Evolutionary conservation across 2,888 invertebrate genomes (phyloP).

Genomic region (Andrena praecox): DNA sequence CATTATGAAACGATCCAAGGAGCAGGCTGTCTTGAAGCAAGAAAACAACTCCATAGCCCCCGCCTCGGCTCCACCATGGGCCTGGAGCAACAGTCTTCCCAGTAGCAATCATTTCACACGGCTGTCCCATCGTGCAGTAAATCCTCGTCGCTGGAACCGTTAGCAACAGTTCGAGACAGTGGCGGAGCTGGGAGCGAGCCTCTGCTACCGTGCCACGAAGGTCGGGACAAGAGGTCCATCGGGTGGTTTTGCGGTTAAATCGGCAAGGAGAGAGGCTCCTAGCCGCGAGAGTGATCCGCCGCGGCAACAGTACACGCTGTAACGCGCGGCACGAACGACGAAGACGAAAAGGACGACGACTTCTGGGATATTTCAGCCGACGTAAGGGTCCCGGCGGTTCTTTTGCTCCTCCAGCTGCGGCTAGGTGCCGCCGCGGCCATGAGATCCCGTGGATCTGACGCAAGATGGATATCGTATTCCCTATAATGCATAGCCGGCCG

Average conservation of each 20-base stretch:
- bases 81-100: conserved; percentile 9
- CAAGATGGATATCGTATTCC: conserved; percentile 74
- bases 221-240: conserved; percentile 51
- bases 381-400: conserved; percentile 23
- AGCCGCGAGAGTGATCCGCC: conserved; percentile 28
- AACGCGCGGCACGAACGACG: conserved; percentile 1
- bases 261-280: conserved; percentile 34
- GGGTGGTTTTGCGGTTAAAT: conserved; percentile 70
- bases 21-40: not conserved
- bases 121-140: conserved; percentile 38
- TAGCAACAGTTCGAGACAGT: conserved; percentile 47
- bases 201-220: conserved; percentile 41
- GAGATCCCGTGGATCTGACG: conserved; percentile 71
- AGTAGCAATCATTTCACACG: conserved; percentile 63
- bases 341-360: conserved; percentile 48
- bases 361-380: conserved; percentile 52
- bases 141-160: conserved; percentile 52
- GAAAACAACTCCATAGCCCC: not conserved
- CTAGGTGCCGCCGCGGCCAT: conserved; percentile 63
- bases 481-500: conserved; percentile 71
- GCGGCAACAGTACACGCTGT: conserved; percentile 32
- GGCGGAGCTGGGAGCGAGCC: conserved; percentile 14
- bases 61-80: not conserved
- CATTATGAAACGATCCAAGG: not conserved
- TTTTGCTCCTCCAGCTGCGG: conserved; percentile 53